phyloP scores from a whole-genome alignment of 2,797 vertebrate species.

The Graptemys geographica region DNA sequence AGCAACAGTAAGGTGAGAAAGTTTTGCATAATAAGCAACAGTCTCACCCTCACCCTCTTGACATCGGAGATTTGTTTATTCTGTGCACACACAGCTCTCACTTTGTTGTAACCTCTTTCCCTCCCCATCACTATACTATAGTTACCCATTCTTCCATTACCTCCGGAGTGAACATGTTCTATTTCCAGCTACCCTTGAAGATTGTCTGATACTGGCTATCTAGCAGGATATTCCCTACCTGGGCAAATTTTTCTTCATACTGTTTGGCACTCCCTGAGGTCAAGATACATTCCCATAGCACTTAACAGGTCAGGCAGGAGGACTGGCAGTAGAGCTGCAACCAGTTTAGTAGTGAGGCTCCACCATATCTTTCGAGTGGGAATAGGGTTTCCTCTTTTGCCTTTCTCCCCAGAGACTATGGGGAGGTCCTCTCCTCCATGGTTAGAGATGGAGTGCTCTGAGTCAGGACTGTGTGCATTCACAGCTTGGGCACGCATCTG shows the following conservation, averaged over 20 bases:
- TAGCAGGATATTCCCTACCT: background rate
- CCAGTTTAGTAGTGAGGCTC: background rate
- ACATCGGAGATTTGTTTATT: background rate
- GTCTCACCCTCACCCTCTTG: background rate
- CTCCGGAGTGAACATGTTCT: background rate
- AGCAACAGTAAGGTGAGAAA: background rate
- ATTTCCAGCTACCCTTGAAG: background rate
- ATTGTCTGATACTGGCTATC: background rate
- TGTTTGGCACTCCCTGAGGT: background rate
- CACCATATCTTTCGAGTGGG: background rate
- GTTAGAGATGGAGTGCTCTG: background rate
- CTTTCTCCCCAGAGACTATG: background rate
- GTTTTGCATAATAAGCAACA: background rate
- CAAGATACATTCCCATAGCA: background rate
- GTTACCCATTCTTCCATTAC: background rate
- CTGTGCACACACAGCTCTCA: background rate
- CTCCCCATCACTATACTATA: background rate
- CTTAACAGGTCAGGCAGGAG: background rate
- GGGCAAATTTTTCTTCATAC: conserved; percentile 12
- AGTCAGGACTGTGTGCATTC: background rate
- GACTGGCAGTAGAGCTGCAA: background rate
- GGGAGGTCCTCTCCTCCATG: background rate
- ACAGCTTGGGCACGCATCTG: background rate
- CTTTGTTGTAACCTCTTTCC: background rate
- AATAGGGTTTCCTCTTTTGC: conserved; percentile 26